A percentile compares a stretch with the other conserved stretches of the same genome.
Evolutionary conservation across 2,888 invertebrate species (phyloP).

Genomic region (Hirtodrosophila trivittata): DNA sequence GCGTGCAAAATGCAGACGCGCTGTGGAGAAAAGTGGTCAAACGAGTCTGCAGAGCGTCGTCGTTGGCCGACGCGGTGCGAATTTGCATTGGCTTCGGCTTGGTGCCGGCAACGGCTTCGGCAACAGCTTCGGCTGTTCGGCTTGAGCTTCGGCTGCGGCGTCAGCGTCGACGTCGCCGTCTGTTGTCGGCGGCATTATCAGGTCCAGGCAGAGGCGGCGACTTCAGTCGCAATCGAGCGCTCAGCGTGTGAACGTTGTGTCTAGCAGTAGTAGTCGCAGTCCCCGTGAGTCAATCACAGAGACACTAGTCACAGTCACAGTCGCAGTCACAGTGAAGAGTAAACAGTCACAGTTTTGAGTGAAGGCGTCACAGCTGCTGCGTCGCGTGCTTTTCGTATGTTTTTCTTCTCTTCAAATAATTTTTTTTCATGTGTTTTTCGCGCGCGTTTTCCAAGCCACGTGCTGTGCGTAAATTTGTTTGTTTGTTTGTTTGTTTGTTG

Average conservation of each 20-base stretch:
- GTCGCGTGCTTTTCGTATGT: slow-evolving; percentile 47
- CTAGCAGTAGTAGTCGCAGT: slow-evolving; percentile 29
- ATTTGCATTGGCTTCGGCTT: slow-evolving; percentile 37
- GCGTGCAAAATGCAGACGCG: slow-evolving; percentile 21
- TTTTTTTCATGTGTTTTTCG: slow-evolving; percentile 46
- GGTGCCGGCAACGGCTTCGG: slow-evolving; percentile 12
- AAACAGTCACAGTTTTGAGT: slow-evolving; percentile 21
- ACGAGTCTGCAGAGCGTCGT: slow-evolving; percentile 53
- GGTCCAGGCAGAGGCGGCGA: slow-evolving; percentile 55
- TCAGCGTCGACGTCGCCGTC: slow-evolving; percentile 21
- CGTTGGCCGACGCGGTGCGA: slow-evolving; percentile 28
- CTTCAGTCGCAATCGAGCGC: slow-evolving; percentile 77
- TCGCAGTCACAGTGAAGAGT: slow-evolving; percentile 3
- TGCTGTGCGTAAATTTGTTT: slow-evolving; percentile 33
- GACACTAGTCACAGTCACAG: slow-evolving; percentile 9
- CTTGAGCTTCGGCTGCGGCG: slow-evolving; percentile 10
- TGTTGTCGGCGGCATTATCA: slow-evolving; percentile 60
- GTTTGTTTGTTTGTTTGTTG: slow-evolving; percentile 33
- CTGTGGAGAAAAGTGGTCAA: slow-evolving; percentile 70
- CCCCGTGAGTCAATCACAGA: slow-evolving; percentile 1
- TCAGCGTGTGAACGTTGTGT: slow-evolving; percentile 70
- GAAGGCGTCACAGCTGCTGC: slow-evolving; percentile 20
- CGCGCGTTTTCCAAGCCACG: slow-evolving; percentile 54
- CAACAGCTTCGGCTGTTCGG: slow-evolving; percentile 9
- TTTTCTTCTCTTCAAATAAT: slow-evolving; percentile 8